These are phyloP conservation scores for Coptodon bakossiorum DNA, from an alignment of 2,113 vertebrate genomes.

Conservation along the genomic window DNA sequence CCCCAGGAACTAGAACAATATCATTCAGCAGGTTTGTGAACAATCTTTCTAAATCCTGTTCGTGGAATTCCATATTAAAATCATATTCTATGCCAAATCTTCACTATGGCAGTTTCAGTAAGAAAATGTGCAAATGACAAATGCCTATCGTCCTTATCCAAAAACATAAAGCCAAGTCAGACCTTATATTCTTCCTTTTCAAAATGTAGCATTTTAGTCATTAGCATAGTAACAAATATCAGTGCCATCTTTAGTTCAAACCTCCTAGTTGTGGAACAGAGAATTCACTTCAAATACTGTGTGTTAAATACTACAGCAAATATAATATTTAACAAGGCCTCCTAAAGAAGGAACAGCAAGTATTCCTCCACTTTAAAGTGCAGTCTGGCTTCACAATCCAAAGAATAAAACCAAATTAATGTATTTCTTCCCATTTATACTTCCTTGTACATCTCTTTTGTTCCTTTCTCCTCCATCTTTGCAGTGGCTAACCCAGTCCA, in stretches of 20 bases:
- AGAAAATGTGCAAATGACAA: background rate
- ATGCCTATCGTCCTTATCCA: background rate
- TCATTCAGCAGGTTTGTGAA: background rate
- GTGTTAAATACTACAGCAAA: background rate
- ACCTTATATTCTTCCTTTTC: background rate
- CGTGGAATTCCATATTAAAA: background rate
- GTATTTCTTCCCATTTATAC: background rate
- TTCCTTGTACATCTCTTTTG: background rate
- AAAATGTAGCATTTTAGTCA: background rate
- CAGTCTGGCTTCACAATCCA: background rate
- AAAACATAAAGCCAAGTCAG: background rate
- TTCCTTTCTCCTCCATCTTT: conserved; percentile 31
- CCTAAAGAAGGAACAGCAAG: background rate
- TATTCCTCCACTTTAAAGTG: background rate
- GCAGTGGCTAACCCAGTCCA: conserved; percentile 58
- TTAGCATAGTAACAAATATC: background rate
- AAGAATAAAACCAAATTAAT: background rate
- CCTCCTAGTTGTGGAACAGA: background rate
- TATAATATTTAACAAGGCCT: background rate
- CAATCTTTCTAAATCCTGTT: background rate
- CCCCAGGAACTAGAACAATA: background rate
- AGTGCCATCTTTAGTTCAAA: background rate
- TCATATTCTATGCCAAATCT: background rate
- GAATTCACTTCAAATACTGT: background rate
- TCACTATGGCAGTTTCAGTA: background rate